Base-by-base conservation (phyloP, 2,113 vertebrate species). In the Crotalus tigris region DNA sequence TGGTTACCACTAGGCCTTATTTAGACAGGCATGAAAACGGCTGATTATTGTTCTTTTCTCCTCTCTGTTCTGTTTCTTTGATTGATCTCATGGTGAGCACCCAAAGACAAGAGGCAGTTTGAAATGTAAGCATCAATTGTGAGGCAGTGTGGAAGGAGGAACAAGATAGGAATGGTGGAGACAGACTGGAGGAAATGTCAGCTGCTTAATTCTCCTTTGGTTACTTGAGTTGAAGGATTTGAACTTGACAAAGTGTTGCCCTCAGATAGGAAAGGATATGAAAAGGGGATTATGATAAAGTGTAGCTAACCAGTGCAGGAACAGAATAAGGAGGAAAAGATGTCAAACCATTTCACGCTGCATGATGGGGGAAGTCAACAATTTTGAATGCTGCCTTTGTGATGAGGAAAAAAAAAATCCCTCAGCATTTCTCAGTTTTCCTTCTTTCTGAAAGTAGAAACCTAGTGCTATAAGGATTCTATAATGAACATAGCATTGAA, bases 1-100 rank as follows among this genome's bases (percentile, higher is more conserved):
- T 91, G 81, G 91, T 91, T 91, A 91, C 91, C 17, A n/a, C 23
- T 33, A 21, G 53, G 92, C 49, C 57, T 64, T 53, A 33, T 75
- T 39, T 81, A 86, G 13, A 86, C 88, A 85, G 24, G 21, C 13
- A 24, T 81, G 21, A 59, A 21, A 85, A 12, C 1, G 90, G 69
- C 69, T 2, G n/a, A 61, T 59, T 2, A 24, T 46, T 85, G 26
- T 81, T 69, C 86, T 57, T 85, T 85, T 58, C 75, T 11, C 6
- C 88, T 85, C 46, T 33, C 51, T n/a, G 17, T 85, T 57, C 88
- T 90, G 44, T 46, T 55, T 26, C 23, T 51, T 55, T n/a, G 11
- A 44, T 57, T 89, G 49, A 57, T 19, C 54, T 75, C 26, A 58
- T 29, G n/a, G 53, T 91, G 33, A 61, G 24, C 4, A 24, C 44